Percentiles rank a stretch among this genome's conserved stretches.
Evolutionary conservation across 2,888 invertebrate species (phyloP).

Genomic region (Hololepta plana): DNA sequence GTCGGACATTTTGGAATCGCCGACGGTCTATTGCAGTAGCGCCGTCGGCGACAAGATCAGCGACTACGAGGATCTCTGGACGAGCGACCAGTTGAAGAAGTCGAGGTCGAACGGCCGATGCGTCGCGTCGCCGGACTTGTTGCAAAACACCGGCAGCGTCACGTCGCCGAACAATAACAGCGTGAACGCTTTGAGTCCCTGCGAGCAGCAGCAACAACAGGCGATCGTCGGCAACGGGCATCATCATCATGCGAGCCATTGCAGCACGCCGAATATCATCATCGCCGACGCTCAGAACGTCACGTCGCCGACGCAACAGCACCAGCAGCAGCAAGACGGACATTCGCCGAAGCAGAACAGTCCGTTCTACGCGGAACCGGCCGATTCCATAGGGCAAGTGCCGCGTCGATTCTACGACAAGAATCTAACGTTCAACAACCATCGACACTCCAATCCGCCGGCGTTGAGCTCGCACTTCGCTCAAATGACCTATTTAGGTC

Average conservation of each 20-base stretch:
- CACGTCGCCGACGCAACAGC: too few relatives aligned
- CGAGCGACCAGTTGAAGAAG: constrained; percentile 31
- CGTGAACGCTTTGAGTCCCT: constrained; percentile 29
- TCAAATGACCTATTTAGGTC: constrained; percentile 21
- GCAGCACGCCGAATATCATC: constrained; percentile 9
- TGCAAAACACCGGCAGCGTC: constrained; percentile 32
- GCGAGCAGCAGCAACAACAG: constrained; percentile 18
- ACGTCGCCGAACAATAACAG: constrained; percentile 32
- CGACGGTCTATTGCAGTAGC: constrained; percentile 67
- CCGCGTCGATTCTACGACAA: constrained; percentile 17
- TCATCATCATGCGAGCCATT: constrained; percentile 16
- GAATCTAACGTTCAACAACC: constrained; percentile 20
- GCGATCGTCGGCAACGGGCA: constrained; percentile 11
- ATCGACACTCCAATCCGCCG: constrained; percentile 31
- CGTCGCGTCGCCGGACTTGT: constrained; percentile 22
- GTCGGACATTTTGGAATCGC: constrained; percentile 71
- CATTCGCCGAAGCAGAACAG: constrained; percentile 48
- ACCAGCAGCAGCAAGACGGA: constrained; percentile 9
- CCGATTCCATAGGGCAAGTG: constrained; percentile 55
- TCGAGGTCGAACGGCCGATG: constrained; percentile 10
- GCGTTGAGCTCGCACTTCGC: constrained; percentile 21
- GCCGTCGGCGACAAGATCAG: constrained; percentile 81
- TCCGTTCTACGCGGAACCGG: constrained; percentile 80
- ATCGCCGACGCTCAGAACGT: too few relatives aligned
- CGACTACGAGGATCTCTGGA: constrained; percentile 91